Evolutionary conservation across 1,140 invertebrate genomes (phyloP).

Genomic region (Neodiprion virginianus): DNA sequence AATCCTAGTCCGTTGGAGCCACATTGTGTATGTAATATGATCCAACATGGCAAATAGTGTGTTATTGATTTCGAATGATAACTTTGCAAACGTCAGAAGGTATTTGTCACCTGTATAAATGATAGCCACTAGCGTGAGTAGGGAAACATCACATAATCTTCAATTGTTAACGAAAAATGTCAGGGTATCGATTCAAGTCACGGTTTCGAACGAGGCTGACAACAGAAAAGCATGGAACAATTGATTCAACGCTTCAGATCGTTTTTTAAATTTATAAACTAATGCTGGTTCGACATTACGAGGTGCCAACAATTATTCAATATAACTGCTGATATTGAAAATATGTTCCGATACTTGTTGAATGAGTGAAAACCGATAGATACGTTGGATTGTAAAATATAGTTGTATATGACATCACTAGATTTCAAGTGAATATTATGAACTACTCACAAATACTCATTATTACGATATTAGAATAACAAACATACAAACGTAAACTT

Average conservation of each 20-base stretch:
- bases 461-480: conserved; percentile 3
- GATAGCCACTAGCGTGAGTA: neutral
- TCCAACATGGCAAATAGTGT: too few species aligned
- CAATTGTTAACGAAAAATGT: neutral
- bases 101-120: conserved; percentile 23
- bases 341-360: too few species aligned
- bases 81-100: conserved; percentile 34
- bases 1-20: conserved; percentile 57
- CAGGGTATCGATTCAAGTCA: too few species aligned
- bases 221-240: too few species aligned
- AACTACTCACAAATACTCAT: neutral
- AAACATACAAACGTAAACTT: neutral
- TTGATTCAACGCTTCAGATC: too few species aligned
- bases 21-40: conserved; percentile 28
- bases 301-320: too few species aligned
- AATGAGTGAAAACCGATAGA: neutral
- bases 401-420: neutral
- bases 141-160: neutral
- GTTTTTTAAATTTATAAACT: too few species aligned
- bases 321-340: too few species aligned
- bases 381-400: neutral
- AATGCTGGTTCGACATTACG: too few species aligned
- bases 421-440: neutral
- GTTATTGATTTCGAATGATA: conserved; percentile 19
- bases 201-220: neutral